A percentile compares a stretch with the other conserved stretches of the same genome.
Evolutionary conservation across 2,888 invertebrate genomes (phyloP).

Genomic region (Pemphredon lugubris): DNA sequence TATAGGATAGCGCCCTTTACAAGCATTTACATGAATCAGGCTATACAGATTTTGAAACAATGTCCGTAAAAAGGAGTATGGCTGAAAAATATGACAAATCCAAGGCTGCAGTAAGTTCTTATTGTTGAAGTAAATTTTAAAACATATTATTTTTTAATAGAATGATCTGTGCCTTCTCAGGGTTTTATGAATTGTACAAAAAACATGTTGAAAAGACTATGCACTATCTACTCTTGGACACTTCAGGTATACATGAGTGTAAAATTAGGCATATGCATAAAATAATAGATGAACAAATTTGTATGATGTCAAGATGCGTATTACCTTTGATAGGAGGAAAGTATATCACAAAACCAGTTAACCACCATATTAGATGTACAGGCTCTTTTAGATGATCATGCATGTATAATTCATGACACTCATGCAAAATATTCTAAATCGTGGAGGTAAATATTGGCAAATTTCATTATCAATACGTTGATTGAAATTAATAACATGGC

Average conservation of each 20-base stretch:
- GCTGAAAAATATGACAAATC: background rate
- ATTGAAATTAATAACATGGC: background rate
- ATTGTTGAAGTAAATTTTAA: background rate
- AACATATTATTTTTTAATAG: background rate
- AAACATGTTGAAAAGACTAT: constrained; percentile 33
- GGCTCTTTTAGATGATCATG: constrained; percentile 75
- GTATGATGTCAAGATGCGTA: background rate
- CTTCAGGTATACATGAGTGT: constrained; percentile 44
- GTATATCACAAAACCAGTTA: constrained; percentile 16
- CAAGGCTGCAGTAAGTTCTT: constrained; percentile 22
- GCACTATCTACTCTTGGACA: constrained; percentile 33
- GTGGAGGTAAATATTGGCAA: too few species aligned
- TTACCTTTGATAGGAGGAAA: constrained; percentile 53
- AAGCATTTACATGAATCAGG: constrained; percentile 70
- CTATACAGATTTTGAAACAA: constrained; percentile 73
- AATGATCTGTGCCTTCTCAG: constrained; percentile 40
- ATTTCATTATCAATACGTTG: constrained; percentile 5
- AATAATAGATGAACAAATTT: too few species aligned
- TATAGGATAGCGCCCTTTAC: constrained; percentile 74
- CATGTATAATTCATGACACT: constrained; percentile 59
- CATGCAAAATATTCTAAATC: constrained; percentile 37
- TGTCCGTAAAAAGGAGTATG: constrained; percentile 37
- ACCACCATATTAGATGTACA: constrained; percentile 64
- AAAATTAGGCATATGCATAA: constrained; percentile 2
- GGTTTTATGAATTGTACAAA: constrained; percentile 13